Evolutionary conservation across 2,888 invertebrate species (phyloP), one percentile per base, ranked within the genome.

Genomic region (Melieria crassipennis): DNA sequence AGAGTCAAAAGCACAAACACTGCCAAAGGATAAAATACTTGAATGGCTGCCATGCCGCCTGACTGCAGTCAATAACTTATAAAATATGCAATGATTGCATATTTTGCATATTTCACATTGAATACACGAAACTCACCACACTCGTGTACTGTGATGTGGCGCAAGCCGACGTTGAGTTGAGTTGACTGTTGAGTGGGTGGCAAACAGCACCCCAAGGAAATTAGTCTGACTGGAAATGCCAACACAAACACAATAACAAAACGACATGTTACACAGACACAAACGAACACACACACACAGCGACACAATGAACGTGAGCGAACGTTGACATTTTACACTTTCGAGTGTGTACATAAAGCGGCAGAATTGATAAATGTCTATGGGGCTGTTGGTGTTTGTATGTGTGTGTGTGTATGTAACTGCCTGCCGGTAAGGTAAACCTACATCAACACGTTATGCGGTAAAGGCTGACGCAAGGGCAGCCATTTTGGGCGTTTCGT

Each of bases 181-280:
- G 30, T 2, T 30, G 30, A 30, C 1, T 30, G 30, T 30, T 30
- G 30, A 30, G 30, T 30, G 30, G 30, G 30, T 30, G 30, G 30
- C 30, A 30, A 30, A 30, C 30, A 30, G 30, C 30, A 30, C 82
- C 81, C 82, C 78, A 81, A 82, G 82, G 82, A 81, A 82, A 82
- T 82, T 82, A 82, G 82, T 81, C 81, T 82, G 80, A 82, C 81
- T 81, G 81, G 79, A 82, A 80, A 82, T 81, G 79, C 80, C 81
- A 80, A 81, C 30, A 30, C 30, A 30, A 30, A 30, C 30, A 30
- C 30, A 30, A 30, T 30, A 30, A 30, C 30, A 30, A 30, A 30
- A 30, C 30, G 30, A 30, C 30, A 30, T 30, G 30, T 30, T 30
- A 30, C 30, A 30, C 1, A 30, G 30, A 30, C 30, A 30, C 30